Base-by-base conservation (phyloP, 2,888 invertebrate genomes). In the Dugesia japonica region DNA sequence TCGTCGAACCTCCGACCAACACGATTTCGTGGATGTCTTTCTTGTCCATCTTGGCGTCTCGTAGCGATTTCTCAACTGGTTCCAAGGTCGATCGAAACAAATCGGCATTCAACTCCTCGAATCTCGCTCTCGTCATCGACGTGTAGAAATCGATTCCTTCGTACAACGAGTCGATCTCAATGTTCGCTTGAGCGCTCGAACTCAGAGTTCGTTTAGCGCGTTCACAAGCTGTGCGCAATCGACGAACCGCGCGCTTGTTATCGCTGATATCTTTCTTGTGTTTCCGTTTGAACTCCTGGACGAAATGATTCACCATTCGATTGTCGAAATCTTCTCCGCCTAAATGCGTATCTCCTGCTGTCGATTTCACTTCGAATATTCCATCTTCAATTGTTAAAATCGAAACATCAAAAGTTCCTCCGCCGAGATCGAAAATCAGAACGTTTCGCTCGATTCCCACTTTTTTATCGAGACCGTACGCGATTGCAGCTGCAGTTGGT, bases 361-460 rank as follows among this genome's bases (percentile, higher is more conserved):
- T 76, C 7, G 76, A 73, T 74, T 76, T 76, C n/a, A 76, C 73
- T 33, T 76, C 93, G 84, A 94, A 94, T 80, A 89, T 88, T 88
- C 85, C 93, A 89, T 94, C 93, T 86, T 93, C 93, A 83, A 94
- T 94, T 80, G 92, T 92, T 81, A 94, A 87, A 82, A 94, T 91
- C 78, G 93, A 94, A 28, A 94, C 94, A 87, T 94, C 94, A 84
- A 94, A 94, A 80, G 92, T 93, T 81, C 92, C 76, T 31, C 72
- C 72, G 4, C 72, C 76, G 1, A 76, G 26, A 23, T 73, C 72
- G 26, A 76, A 76, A 26, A 73, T 74, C 1, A 73, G 38, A 76
- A 76, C 28, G 81, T 88, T 86, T 9, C 72, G 28, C 23, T 76
- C 76, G 17, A 13, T 20, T 20, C 33, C 33, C 4, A 15, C 28